Evolutionary conservation across 2,888 invertebrate species (phyloP).

Genomic region (Ethmia dodecea): DNA sequence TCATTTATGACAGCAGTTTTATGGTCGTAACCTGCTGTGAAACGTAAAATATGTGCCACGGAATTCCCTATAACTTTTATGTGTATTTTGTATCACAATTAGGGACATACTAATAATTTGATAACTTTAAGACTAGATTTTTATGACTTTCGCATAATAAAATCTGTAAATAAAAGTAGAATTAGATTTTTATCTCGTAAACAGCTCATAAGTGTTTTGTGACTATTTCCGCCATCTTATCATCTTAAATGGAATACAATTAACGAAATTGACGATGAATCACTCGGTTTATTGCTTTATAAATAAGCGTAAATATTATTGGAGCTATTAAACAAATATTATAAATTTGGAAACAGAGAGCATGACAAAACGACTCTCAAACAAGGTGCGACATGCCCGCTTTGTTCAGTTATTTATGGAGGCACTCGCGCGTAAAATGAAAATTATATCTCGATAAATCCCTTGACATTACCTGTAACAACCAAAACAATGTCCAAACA

Average conservation of each 20-base stretch:
- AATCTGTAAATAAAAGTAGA: conserved; percentile 1
- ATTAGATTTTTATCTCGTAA: conserved; percentile 8
- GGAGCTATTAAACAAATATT: conserved; percentile 31
- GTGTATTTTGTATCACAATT: too few relatives aligned
- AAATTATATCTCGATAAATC: conserved; percentile 56
- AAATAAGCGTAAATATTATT: conserved; percentile 27
- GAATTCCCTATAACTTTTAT: too few relatives aligned
- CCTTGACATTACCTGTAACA: conserved; percentile 22
- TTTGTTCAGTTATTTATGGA: conserved; percentile 68
- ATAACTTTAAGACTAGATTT: too few relatives aligned
- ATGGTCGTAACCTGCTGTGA: too few relatives aligned
- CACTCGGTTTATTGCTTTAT: conserved; percentile 30
- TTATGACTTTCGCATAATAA: too few relatives aligned
- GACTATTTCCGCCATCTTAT: conserved; percentile 33
- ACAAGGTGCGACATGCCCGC: conserved; percentile 65
- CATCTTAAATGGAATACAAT: conserved; percentile 28
- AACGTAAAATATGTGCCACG: too few relatives aligned
- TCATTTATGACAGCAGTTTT: too few relatives aligned
- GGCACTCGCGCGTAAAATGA: conserved; percentile 62
- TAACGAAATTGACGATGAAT: conserved; percentile 31
- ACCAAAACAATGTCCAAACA: conserved; percentile 5
- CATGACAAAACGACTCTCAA: conserved; percentile 59
- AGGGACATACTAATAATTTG: too few relatives aligned
- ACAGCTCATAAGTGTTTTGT: conserved; percentile 11
- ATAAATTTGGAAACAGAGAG: conserved; percentile 34